Evolutionary conservation across 2,797 vertebrate species (phyloP).

Genomic region (Etheostoma nigrum): DNA sequence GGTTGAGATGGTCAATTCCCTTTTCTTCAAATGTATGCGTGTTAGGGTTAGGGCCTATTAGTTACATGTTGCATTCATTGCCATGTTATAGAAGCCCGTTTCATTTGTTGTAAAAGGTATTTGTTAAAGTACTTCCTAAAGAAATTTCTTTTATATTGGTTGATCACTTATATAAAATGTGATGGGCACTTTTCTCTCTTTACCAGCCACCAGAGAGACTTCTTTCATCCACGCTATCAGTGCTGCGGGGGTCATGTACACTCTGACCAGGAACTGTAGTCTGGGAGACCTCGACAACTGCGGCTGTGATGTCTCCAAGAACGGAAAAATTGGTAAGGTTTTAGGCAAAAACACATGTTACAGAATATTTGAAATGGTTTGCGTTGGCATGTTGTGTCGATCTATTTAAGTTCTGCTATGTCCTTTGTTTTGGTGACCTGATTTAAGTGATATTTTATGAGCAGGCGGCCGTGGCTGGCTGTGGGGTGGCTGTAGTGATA

Average conservation of each 20-base stretch:
- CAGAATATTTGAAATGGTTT: no score
- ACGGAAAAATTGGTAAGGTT: constrained; percentile 89
- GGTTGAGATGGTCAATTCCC: constrained; percentile 4
- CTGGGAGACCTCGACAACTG: constrained; percentile 95
- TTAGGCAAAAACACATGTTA: background rate
- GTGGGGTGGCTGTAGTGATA: constrained; percentile 98
- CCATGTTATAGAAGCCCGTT: background rate
- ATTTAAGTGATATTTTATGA: background rate
- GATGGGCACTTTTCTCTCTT: background rate
- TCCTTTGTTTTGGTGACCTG: background rate
- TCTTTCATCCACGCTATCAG: constrained; percentile 97
- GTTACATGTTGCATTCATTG: background rate
- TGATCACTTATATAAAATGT: background rate
- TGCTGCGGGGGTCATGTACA: constrained; percentile 95
- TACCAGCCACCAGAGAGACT: constrained; percentile 92
- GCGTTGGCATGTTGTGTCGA: background rate
- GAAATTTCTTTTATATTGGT: background rate
- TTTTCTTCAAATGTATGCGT: background rate
- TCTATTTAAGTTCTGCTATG: background rate
- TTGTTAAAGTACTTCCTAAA: no score
- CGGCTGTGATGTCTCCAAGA: constrained; percentile 93
- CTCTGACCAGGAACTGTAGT: constrained; percentile 96
- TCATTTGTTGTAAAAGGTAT: background rate
- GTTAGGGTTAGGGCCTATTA: background rate
- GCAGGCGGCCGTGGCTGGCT: constrained; percentile 95